phyloP scores from a whole-genome alignment of 2,113 vertebrate genomes.

The Cyphomyrus discorhynchus region DNA sequence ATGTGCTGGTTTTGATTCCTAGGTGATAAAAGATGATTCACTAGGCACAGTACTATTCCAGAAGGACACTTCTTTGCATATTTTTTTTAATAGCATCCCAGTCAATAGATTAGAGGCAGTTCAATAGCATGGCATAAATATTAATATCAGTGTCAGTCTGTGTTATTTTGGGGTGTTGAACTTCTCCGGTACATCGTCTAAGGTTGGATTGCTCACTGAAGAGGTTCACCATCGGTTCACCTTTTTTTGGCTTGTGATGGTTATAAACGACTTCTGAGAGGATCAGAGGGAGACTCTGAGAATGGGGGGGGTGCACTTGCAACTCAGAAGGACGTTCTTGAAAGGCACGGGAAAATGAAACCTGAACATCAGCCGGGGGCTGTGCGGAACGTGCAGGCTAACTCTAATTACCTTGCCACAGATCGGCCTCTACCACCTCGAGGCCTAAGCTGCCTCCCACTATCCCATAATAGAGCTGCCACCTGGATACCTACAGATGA shows the following conservation, averaged over 20 bases:
- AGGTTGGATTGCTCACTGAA: neutral
- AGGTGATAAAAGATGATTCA: slow-evolving; percentile 39
- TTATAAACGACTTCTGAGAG: neutral
- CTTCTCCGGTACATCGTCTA: neutral
- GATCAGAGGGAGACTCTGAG: neutral
- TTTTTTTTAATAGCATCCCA: slow-evolving; percentile 52
- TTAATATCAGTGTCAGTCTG: neutral
- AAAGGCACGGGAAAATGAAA: neutral
- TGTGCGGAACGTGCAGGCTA: neutral
- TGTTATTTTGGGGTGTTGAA: neutral
- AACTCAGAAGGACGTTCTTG: neutral
- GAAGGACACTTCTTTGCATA: slow-evolving; percentile 44
- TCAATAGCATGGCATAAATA: neutral
- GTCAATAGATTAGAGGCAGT: slow-evolving; percentile 34
- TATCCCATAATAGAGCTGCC: neutral
- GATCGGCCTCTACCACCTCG: neutral
- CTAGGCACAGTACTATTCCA: slow-evolving; percentile 34
- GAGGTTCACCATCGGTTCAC: neutral
- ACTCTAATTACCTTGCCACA: neutral
- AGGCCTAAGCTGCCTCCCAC: neutral
- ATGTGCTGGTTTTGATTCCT: slow-evolving; percentile 19
- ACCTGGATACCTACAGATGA: slow-evolving; percentile 10
- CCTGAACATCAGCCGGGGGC: neutral
- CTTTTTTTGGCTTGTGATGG: neutral
- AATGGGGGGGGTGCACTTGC: neutral